Base-by-base conservation (phyloP, 1,140 invertebrate genomes). In the Hyphantria cunea region DNA sequence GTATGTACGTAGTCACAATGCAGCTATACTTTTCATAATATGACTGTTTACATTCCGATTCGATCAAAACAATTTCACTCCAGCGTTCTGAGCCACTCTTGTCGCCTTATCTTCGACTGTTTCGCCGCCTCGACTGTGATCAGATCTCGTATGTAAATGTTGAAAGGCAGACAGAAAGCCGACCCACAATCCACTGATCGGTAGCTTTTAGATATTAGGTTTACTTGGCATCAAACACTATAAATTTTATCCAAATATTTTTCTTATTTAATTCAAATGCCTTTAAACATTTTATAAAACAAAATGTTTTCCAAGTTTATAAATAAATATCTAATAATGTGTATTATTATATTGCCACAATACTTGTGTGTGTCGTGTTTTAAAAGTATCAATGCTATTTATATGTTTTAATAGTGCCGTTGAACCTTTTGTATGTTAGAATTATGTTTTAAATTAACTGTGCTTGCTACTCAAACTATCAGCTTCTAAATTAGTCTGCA, bases 261-360 rank as follows among this genome's bases (percentile, higher is more conserved):
- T 58, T 58, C 45, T 58, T 58, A 58, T 58, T 58, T 58, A 8
- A 15, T 48, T 14, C 55, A 58, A 58, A 49, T 58, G 55, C 49
- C 31, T 54, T 42, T 37, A 37, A n/a, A 33, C 14, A 53, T 17
- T 39, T 56, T 37, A 42, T 56, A 33, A 47, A 49, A 47, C 34
- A 58, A 49, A n/a, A 31, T 49, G 15, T 42, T 58, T 33, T 12
- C 12, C 17, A 14, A 33, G 14, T 33, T 37, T 49, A 41, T 58
- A 58, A 58, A 58, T 48, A 48, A 47, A 25, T 25, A 25, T 25
- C 45, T 49, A 39, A 58, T 49, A 39, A 48, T 48, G 42, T 56
- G 33, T 41, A 10, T 34, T 49, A 6, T 55, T 44, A 10, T 12
- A 25, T 47, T 25, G 34, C 15, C 10, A 6, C 14, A 52, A 52